Conservation (phyloP, 2,113 vertebrate species). For the Ifrita kowaldi region DNA sequence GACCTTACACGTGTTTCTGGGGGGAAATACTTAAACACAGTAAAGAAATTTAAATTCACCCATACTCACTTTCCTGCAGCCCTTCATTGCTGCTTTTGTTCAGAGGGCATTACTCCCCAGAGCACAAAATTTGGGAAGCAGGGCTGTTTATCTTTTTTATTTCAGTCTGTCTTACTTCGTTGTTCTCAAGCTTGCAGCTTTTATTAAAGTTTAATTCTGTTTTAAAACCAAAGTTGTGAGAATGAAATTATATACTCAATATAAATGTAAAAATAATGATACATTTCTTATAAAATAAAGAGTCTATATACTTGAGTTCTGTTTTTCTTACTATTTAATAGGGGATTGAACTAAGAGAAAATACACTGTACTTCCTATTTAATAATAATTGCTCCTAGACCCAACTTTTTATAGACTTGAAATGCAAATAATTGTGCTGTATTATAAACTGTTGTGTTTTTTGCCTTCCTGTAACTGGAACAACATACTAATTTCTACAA, state of each 20-base stretch:
- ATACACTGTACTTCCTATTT: neutral
- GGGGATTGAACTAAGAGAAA: neutral
- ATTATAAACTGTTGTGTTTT: conserved; percentile 68
- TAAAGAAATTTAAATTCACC: neutral
- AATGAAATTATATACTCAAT: neutral
- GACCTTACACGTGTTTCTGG: neutral
- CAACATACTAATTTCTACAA: conserved; percentile 85
- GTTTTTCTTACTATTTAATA: neutral
- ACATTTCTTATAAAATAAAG: neutral
- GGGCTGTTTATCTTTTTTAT: neutral
- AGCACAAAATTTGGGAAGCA: neutral
- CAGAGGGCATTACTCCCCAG: neutral
- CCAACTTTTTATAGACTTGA: neutral
- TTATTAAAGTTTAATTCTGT: neutral
- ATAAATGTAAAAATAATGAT: neutral
- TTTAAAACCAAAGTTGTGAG: neutral
- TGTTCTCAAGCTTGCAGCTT: neutral
- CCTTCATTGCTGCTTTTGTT: neutral
- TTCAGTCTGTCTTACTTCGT: neutral
- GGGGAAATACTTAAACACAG: neutral
- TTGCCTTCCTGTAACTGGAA: conserved; percentile 76
- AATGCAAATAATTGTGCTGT: conserved; percentile 39
- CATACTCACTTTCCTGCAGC: neutral
- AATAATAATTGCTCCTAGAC: neutral
- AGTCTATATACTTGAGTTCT: neutral